A percentile compares a stretch with the other conserved stretches of the same genome.
Evolutionary conservation across 2,888 invertebrate genomes (phyloP).

Genomic region (Microchrysa polita): DNA sequence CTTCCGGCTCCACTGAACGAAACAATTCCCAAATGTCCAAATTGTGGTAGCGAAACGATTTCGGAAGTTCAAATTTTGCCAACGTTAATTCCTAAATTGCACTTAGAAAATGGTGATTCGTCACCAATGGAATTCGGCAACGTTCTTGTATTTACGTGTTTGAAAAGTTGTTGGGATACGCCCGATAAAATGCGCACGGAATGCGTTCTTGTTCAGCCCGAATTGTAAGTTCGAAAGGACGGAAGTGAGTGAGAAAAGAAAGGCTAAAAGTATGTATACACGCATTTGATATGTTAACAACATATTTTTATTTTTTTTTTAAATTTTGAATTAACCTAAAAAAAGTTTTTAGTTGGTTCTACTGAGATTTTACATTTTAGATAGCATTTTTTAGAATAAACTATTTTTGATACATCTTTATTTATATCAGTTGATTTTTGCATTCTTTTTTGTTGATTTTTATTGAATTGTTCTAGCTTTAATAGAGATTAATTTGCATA

Average conservation of each 20-base stretch:
- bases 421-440: too few species aligned
- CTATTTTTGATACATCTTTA: neutral
- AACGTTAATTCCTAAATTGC: slow-evolving; percentile 77
- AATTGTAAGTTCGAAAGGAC: slow-evolving; percentile 61
- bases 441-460: too few species aligned
- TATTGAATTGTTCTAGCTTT: too few species aligned
- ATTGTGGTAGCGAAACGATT: slow-evolving; percentile 76
- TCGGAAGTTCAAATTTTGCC: slow-evolving; percentile 89
- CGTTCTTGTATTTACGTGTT: slow-evolving; percentile 85
- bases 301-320: too few species aligned
- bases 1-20: slow-evolving; percentile 74
- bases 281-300: too few species aligned
- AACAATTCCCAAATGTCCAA: slow-evolving; percentile 68
- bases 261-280: too few species aligned
- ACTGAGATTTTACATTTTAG: too few species aligned
- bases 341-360: too few species aligned
- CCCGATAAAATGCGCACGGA: slow-evolving; percentile 75
- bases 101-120: slow-evolving; percentile 67
- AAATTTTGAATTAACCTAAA: too few species aligned
- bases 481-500: too few species aligned
- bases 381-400: neutral
- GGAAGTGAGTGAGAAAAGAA: too few species aligned
- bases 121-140: slow-evolving; percentile 83
- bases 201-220: slow-evolving; percentile 79
- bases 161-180: slow-evolving; percentile 84